Evolutionary conservation across 2,888 invertebrate genomes (phyloP).

Genomic region (Venustoraphidia nigricollis): DNA sequence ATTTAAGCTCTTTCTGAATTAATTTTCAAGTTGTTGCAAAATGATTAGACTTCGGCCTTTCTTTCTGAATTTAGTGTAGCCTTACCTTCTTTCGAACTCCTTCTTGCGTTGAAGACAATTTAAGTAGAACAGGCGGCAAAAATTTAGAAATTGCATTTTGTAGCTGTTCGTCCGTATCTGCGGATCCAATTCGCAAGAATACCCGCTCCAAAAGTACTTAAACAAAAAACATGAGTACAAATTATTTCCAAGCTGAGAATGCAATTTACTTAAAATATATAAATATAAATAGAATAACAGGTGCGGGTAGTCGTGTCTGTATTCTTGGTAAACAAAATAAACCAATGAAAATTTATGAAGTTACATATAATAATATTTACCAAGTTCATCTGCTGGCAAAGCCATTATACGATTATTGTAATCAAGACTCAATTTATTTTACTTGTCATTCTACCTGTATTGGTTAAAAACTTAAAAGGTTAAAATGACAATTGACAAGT

Average conservation of each 20-base stretch:
- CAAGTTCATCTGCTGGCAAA: constrained; percentile 16
- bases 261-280: neutral
- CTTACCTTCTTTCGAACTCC: constrained; percentile 44
- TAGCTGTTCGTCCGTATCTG: constrained; percentile 78
- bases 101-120: constrained; percentile 75
- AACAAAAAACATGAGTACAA: constrained; percentile 16
- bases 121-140: constrained; percentile 76
- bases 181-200: constrained; percentile 73
- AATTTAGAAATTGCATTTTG: constrained; percentile 69
- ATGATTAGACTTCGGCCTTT: too few species aligned
- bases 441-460: too few species aligned
- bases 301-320: constrained; percentile 10
- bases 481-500: too few species aligned
- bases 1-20: too few species aligned
- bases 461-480: too few species aligned
- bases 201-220: constrained; percentile 78
- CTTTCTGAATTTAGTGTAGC: too few species aligned
- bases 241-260: too few species aligned
- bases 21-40: too few species aligned
- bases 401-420: constrained; percentile 17
- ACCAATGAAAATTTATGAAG: too few species aligned
- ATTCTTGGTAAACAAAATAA: constrained; percentile 5
- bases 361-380: constrained; percentile 11
- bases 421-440: too few species aligned
- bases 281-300: constrained; percentile 3